Base-by-base conservation (phyloP, 1,140 invertebrate genomes). In the Pararge aegeria region DNA sequence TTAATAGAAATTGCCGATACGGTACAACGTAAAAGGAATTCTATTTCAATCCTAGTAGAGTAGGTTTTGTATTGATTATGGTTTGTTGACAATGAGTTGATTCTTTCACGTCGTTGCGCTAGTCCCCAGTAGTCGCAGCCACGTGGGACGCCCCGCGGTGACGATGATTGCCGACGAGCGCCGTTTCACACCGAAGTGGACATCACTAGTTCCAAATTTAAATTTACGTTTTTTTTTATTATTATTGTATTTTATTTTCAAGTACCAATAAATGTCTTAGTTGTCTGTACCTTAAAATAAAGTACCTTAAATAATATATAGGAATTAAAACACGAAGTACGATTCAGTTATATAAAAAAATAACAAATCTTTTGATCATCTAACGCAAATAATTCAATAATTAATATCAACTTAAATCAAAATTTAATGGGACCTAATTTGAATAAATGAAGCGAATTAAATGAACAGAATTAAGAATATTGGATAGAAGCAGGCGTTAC, bases 141-240 rank as follows among this genome's bases (percentile, higher is more conserved):
- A 85, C 82, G 80, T 80, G 78, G 75, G 81, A 66, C 81, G 50
- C 70, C 83, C 81, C 74, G 79, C 70, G 54, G 81, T 27, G 81
- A 54, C 64, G 61, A 29, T 80, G 81, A 84, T 83, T 80, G 81
- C 70, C 60, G 76, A 61, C 80, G 81, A 77, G 73, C 68, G 83
- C 66, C 83, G 75, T 60, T 78, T 83, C 64, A 74, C 70, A 70
- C 70, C 70, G 68, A 55, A 61, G 63, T 74, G 78, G 73, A 73
- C 78, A 79, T 66, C 78, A 76, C 69, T 74, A 80, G 70, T 59
- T 71, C 67, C 42, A 67, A 73, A 73, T 75, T 70, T 62, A 55
- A 71, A 75, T 70, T 73, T 70, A 56, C 34, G 7, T 13, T 53
- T 48, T 62, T 55, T 62, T 62, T 62, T 44, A 55, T 62, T 44